Percentiles rank a stretch among this genome's conserved stretches.
Conservation (phyloP, 1,140 invertebrate genomes). For the Euura saliciscinereae region DNA sequence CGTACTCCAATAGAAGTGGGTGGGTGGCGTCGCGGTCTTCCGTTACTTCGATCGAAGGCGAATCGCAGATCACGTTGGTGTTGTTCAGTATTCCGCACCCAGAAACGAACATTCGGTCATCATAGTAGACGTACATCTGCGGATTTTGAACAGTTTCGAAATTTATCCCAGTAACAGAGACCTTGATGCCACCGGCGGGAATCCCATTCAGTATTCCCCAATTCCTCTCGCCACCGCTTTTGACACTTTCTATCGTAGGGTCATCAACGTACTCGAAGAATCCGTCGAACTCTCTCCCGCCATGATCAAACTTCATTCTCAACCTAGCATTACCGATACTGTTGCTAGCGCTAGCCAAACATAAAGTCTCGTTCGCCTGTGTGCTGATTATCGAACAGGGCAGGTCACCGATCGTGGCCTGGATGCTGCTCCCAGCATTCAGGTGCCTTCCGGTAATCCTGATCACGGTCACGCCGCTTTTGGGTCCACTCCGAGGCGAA, state of each 20-base stretch:
- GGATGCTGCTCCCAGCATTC: conserved; percentile 92
- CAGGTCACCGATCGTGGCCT: conserved; percentile 86
- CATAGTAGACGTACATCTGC: conserved; percentile 89
- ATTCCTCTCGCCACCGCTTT: conserved; percentile 75
- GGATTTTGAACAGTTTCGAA: conserved; percentile 88
- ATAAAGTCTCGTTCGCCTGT: conserved; percentile 79
- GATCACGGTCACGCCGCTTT: conserved; percentile 90
- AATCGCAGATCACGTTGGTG: conserved; percentile 85
- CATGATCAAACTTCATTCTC: conserved; percentile 89
- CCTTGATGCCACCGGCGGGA: conserved; percentile 89
- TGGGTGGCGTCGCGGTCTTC: conserved; percentile 77
- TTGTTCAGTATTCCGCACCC: conserved; percentile 78
- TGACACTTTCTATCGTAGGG: conserved; percentile 83
- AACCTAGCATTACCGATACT: conserved; percentile 71
- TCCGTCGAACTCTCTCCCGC: conserved; percentile 76
- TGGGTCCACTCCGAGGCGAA: conserved; percentile 86
- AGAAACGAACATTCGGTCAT: conserved; percentile 78
- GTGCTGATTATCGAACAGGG: conserved; percentile 79
- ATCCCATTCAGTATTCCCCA: conserved; percentile 84
- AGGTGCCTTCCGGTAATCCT: conserved; percentile 90
- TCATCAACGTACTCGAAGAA: conserved; percentile 91
- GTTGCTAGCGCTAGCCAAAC: conserved; percentile 79
- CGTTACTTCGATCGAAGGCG: conserved; percentile 79
- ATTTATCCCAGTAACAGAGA: conserved; percentile 87
- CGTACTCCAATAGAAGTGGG: conserved; percentile 83